These are phyloP conservation scores for Lanius ludovicianus DNA, from an alignment of 2,113 vertebrate species.

Conservation along the genomic window DNA sequence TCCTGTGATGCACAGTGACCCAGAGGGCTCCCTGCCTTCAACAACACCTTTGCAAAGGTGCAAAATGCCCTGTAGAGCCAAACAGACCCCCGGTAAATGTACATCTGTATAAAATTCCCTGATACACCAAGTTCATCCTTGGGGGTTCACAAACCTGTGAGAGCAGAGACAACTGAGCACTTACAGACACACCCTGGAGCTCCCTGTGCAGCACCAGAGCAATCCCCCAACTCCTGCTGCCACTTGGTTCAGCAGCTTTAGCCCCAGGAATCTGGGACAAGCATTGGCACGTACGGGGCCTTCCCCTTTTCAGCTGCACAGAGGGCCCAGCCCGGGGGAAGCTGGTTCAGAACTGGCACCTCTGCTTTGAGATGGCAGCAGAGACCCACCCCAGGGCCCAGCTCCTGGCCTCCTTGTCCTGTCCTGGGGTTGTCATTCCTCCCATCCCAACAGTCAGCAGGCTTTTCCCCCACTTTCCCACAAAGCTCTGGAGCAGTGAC, in stretches of 20 bases:
- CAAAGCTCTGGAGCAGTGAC: background rate
- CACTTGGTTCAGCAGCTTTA: accelerated
- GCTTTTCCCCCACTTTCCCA: background rate
- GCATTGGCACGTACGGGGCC: accelerated
- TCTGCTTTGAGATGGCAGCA: background rate
- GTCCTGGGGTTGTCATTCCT: too few relatives aligned
- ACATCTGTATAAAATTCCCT: accelerated
- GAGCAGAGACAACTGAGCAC: accelerated
- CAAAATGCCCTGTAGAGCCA: background rate
- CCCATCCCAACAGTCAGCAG: background rate
- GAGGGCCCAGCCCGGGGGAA: background rate
- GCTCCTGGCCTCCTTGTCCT: background rate
- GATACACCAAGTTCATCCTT: accelerated
- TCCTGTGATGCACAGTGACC: background rate
- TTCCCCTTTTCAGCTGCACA: background rate
- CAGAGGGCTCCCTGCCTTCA: background rate
- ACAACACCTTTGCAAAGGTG: accelerated
- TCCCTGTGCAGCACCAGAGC: accelerated
- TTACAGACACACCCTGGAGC: background rate
- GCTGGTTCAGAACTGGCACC: background rate
- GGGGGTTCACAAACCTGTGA: accelerated
- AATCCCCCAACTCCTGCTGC: background rate
- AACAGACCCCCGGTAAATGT: background rate
- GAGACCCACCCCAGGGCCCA: background rate
- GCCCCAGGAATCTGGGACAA: background rate